phyloP scores from a whole-genome alignment of 2,888 invertebrate genomes.

The Andrena flavipes region DNA sequence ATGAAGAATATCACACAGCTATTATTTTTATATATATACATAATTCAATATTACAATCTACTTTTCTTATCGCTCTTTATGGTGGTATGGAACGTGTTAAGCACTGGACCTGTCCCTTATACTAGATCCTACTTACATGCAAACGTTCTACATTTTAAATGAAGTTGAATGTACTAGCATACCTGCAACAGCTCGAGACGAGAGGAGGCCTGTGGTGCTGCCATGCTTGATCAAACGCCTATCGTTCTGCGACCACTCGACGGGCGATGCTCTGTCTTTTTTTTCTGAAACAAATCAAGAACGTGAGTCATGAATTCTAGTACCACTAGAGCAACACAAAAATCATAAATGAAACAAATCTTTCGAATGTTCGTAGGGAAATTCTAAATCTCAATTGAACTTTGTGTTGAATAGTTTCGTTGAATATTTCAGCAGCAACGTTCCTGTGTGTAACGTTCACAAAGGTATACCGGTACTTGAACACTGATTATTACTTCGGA shows the following conservation, averaged over 20 bases:
- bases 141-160: neutral
- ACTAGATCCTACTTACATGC: neutral
- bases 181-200: slow-evolving; percentile 83
- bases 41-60: no score
- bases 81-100: no score
- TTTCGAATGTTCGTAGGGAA: neutral
- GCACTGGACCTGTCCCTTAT: no score
- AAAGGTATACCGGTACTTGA: slow-evolving; percentile 6
- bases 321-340: neutral
- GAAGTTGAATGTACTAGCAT: slow-evolving; percentile 28
- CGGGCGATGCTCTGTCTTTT: slow-evolving; percentile 41
- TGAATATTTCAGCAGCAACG: neutral
- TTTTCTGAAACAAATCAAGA: slow-evolving; percentile 52
- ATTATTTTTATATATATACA: no score
- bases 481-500: slow-evolving; percentile 35
- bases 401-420: neutral
- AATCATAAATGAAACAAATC: neutral
- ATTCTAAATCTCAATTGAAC: no score
- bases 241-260: slow-evolving; percentile 53
- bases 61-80: no score
- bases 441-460: neutral
- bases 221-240: slow-evolving; percentile 75
- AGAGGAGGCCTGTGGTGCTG: slow-evolving; percentile 81
- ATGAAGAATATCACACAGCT: no score
- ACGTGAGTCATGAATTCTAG: neutral